phyloP scores from a whole-genome alignment of 1,140 invertebrate genomes.

The Phocides pigmalion region DNA sequence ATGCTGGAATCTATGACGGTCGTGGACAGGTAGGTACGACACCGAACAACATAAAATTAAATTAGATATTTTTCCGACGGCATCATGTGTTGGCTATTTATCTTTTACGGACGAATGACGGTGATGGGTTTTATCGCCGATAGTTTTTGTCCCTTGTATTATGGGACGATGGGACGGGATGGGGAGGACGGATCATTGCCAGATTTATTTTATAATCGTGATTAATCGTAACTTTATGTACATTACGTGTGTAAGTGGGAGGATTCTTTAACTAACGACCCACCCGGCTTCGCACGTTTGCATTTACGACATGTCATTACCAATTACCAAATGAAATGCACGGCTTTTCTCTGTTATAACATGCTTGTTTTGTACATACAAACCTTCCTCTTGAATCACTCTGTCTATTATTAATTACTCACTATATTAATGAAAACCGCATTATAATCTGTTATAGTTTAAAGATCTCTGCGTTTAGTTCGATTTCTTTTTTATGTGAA shows the following conservation, averaged over 20 bases:
- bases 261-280: too few relatives aligned
- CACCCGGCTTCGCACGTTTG: too few relatives aligned
- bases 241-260: neutral
- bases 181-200: constrained; percentile 11
- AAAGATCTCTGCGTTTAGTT: too few relatives aligned
- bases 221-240: constrained; percentile 31
- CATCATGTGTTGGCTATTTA: constrained; percentile 48
- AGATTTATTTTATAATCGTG: constrained; percentile 26
- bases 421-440: too few relatives aligned
- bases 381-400: too few relatives aligned
- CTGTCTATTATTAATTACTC: too few relatives aligned
- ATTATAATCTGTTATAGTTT: too few relatives aligned
- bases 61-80: constrained; percentile 60
- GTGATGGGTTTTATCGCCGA: constrained; percentile 52
- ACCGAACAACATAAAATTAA: constrained; percentile 60
- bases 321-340: too few relatives aligned
- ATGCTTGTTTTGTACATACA: too few relatives aligned
- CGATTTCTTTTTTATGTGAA: too few relatives aligned
- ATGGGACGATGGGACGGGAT: constrained; percentile 24
- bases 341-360: too few relatives aligned
- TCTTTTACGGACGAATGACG: constrained; percentile 47
- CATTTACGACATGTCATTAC: too few relatives aligned
- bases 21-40: constrained; percentile 53
- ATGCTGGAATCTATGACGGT: constrained; percentile 64
- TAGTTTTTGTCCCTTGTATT: constrained; percentile 28